Conservation (phyloP, 2,113 vertebrate species). For the Actenoides lindsayi region DNA sequence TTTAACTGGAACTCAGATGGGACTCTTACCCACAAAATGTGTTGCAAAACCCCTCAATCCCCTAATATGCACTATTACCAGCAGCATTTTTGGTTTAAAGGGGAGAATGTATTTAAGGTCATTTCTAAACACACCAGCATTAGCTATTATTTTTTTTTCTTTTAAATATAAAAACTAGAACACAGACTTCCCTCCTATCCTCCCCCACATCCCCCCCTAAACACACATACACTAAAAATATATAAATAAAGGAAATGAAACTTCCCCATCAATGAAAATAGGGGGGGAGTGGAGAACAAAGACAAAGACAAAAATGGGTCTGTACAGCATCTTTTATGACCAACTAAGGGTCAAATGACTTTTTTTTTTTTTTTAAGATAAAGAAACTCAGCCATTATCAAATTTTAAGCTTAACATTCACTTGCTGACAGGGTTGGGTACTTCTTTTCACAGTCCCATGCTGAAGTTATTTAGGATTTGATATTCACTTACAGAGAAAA, state of each 20-base stretch:
- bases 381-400: neutral
- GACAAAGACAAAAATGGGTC: neutral
- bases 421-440: neutral
- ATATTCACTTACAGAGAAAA: slow-evolving; percentile 52
- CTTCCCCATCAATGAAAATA: slow-evolving; percentile 58
- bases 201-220: neutral
- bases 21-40: neutral
- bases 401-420: neutral
- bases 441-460: neutral
- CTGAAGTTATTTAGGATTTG: slow-evolving; percentile 37
- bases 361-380: neutral
- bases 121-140: neutral
- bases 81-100: neutral
- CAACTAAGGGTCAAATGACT: neutral
- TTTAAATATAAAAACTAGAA: slow-evolving; percentile 39
- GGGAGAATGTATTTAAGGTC: neutral
- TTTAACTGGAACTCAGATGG: neutral
- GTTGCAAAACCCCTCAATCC: neutral
- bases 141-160: neutral
- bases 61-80: neutral
- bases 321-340: neutral
- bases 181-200: slow-evolving; percentile 19
- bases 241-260: slow-evolving; percentile 69
- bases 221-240: slow-evolving; percentile 54
- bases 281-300: neutral